Base-by-base conservation (phyloP, 2,113 vertebrate genomes). In the Morone saxatilis region DNA sequence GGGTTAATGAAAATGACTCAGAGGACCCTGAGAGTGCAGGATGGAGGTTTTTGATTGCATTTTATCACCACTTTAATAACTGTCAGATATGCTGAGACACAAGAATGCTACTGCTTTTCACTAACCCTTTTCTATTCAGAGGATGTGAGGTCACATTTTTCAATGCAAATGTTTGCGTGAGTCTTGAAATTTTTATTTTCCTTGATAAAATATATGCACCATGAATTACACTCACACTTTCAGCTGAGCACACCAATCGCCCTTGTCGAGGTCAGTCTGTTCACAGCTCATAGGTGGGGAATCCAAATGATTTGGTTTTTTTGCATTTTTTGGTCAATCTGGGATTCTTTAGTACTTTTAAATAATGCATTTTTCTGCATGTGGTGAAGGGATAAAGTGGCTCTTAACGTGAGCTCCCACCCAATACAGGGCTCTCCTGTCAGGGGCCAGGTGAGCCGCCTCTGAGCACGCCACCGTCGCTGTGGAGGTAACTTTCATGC, bases 401-500 rank as follows among this genome's bases (percentile, higher is more conserved):
- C 92, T 96, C 92, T 94, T 93, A 92, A 89, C 77, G 88, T 81
- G 85, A 87, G 87, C 90, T 91, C 78, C 88, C 87, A 86, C 91
- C 90, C 87, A 85, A 89, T 86, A 86, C 71, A 41, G 86, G 87
- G 79, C 88, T 90, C 93, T 94, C 89, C 89, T 88, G 92, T 93
- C 93, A 87, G 87, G 83, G 86, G 88, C 86, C 93, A 95, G 95
- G 94, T 95, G 94, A 95, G 90, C 91, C 56, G 70, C 82, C 81
- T 90, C 85, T 87, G 88, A 90, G 89, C 84, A 75, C 59, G 73
- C 91, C 81, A 79, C 86, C 87, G 62, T 84, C 85, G 70, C 93
- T 93, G 90, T 89, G 93, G 93, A 95, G 94, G 95, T 96, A 96
- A 94, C 95, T 95, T 96, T 96, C 95, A 96, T 95, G 95, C 95